These are phyloP conservation scores for Amazona vittata DNA, from an alignment of 2,113 vertebrate species.

Conservation along the genomic window DNA sequence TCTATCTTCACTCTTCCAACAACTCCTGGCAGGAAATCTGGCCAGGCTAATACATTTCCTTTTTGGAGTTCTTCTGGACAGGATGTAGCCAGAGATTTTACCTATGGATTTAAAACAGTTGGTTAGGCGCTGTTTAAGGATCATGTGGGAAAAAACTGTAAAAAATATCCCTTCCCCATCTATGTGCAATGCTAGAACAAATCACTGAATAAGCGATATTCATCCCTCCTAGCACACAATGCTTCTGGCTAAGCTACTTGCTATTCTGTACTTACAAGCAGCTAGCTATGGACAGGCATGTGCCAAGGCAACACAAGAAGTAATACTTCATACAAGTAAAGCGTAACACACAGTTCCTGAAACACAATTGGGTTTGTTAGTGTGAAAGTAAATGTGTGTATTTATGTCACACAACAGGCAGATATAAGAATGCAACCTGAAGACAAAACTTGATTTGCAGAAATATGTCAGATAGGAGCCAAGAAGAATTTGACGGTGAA, in stretches of 20 bases:
- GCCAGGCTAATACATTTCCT: constrained; percentile 95
- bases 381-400: neutral
- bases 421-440: neutral
- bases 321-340: neutral
- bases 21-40: constrained; percentile 90
- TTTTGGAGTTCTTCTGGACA: constrained; percentile 88
- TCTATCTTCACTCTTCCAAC: constrained; percentile 92
- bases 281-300: neutral
- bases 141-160: neutral
- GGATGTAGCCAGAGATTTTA: constrained; percentile 88
- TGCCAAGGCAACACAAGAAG: neutral
- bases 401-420: neutral
- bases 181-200: neutral
- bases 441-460: neutral
- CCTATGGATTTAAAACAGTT: constrained; percentile 76
- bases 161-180: neutral
- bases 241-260: neutral
- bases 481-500: neutral
- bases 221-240: neutral
- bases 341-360: neutral
- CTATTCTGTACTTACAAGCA: neutral
- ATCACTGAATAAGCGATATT: neutral
- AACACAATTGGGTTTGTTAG: neutral
- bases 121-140: constrained; percentile 25
- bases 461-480: neutral